Evolutionary conservation across 1,140 invertebrate species (phyloP).

Genomic region (Drosophila tropicalis): DNA sequence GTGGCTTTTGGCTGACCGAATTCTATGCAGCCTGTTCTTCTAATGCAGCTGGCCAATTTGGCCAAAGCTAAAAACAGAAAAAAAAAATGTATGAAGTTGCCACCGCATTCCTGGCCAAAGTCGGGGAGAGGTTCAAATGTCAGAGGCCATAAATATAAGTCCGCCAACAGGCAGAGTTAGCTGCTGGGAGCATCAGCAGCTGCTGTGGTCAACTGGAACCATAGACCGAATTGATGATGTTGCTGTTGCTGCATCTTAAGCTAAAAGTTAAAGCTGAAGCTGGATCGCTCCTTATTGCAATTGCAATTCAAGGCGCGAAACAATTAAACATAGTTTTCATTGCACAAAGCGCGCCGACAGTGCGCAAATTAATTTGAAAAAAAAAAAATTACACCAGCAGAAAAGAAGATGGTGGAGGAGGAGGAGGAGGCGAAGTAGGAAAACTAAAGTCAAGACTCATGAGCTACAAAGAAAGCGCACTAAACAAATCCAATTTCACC

Average conservation of each 20-base stretch:
- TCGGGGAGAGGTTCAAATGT: slow-evolving; percentile 57
- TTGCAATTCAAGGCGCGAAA: slow-evolving; percentile 76
- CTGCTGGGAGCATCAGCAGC: slow-evolving; percentile 19
- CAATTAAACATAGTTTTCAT: slow-evolving; percentile 82
- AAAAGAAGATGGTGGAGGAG: slow-evolving; percentile 16
- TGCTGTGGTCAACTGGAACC: slow-evolving; percentile 7
- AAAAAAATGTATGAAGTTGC: slow-evolving; percentile 23
- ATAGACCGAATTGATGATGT: neutral
- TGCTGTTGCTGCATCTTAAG: slow-evolving; percentile 7
- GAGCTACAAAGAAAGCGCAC: slow-evolving; percentile 73
- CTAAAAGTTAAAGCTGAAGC: slow-evolving; percentile 7
- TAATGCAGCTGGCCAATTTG: slow-evolving; percentile 45
- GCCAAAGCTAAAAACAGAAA: slow-evolving; percentile 8
- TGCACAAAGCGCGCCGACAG: slow-evolving; percentile 76
- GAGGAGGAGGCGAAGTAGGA: slow-evolving; percentile 8
- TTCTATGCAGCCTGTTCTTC: slow-evolving; percentile 67
- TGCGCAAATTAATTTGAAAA: slow-evolving; percentile 75
- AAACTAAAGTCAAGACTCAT: slow-evolving; percentile 6
- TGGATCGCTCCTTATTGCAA: slow-evolving; percentile 41
- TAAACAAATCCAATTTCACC: slow-evolving; percentile 80
- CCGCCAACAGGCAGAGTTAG: slow-evolving; percentile 29
- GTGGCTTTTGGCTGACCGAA: slow-evolving; percentile 72
- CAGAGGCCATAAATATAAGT: slow-evolving; percentile 73
- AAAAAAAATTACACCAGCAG: slow-evolving; percentile 25
- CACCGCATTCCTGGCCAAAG: slow-evolving; percentile 62